A percentile compares a stretch with the other conserved stretches of the same genome.
Evolutionary conservation across 2,888 invertebrate species (phyloP).

Genomic region (Chrysodeixis includens): DNA sequence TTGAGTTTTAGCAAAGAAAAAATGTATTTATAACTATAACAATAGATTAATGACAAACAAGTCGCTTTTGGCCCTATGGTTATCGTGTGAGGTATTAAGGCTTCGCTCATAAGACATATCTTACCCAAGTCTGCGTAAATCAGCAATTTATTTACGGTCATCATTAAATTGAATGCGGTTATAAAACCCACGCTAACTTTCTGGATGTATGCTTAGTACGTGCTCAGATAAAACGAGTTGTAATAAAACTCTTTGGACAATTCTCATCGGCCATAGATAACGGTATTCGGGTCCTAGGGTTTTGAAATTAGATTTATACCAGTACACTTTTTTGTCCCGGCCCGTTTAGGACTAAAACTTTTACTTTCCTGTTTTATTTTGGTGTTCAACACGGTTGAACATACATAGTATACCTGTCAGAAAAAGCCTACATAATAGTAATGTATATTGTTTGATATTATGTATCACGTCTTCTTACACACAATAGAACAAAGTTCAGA

Average conservation of each 20-base stretch:
- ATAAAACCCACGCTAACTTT: constrained; percentile 5
- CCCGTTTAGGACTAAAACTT: not conserved
- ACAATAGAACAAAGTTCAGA: too few species aligned
- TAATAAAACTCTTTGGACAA: constrained; percentile 18
- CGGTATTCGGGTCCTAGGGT: not conserved
- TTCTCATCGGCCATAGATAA: not conserved
- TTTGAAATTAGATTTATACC: not conserved
- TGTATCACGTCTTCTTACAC: too few species aligned
- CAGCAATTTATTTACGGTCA: constrained; percentile 7
- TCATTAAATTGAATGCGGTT: constrained; percentile 3
- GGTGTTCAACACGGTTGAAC: too few species aligned
- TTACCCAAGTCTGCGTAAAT: not conserved
- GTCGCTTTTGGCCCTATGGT: not conserved
- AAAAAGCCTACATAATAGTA: too few species aligned
- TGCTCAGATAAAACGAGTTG: constrained; percentile 9
- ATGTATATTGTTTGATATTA: too few species aligned
- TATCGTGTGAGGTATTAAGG: not conserved
- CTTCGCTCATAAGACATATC: not conserved
- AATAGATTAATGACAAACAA: not conserved
- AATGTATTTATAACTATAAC: too few species aligned
- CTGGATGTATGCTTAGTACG: constrained; percentile 7
- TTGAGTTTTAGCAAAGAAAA: too few species aligned
- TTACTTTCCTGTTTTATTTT: not conserved
- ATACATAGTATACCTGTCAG: too few species aligned
- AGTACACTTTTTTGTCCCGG: too few species aligned